Evolutionary conservation across 2,888 invertebrate species (phyloP), one percentile per base, ranked within the genome.

Genomic region (Emmelina monodactyla): DNA sequence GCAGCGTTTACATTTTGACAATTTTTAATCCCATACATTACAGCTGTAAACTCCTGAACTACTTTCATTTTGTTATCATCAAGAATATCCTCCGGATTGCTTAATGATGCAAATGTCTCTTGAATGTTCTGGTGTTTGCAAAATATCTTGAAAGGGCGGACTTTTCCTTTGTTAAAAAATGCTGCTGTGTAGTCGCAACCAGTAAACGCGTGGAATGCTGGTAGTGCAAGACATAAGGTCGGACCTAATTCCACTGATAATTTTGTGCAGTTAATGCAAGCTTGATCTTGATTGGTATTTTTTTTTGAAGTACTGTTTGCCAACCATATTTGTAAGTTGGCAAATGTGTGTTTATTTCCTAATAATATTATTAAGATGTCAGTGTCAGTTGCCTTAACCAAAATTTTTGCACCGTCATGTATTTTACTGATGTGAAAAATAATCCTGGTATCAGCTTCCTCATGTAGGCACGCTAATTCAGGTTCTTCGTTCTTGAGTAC

Each of bases 11-110:
- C 35, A 35, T 15, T 19, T 19, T 9, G 19, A 19, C 19, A 19
- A 5, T 33, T 37, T 33, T 28, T 11, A 22, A 38, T 14, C 9
- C 34, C 37, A 38, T 38, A 38, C 29, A 37, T 30, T 14, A 32
- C 14, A 14, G 10, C 10, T 1, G 54, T 53, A 45, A 53, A 54
- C 37, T 51, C 45, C 40, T 55, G 52, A 40, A 55, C 43, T 7
- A 22, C 30, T 0, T 49, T 32, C 30, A 54, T 54, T 52, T 54
- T 54, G 44, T 52, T 44, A 30, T 44, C 35, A 33, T 19, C 9
- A 19, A 19, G 9, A 9, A 19, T 19, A 9, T 19, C 9, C 5
- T 5, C 9, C 5, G 19, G 19, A 19, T 19, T 19, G 5, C 5
- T 19, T 9, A 19, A 9, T 19, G 19, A 19, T 9, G 19, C 19